These are phyloP conservation scores for Aphaenogaster rudis DNA, from an alignment of 1,140 invertebrate genomes.

Conservation along the genomic window DNA sequence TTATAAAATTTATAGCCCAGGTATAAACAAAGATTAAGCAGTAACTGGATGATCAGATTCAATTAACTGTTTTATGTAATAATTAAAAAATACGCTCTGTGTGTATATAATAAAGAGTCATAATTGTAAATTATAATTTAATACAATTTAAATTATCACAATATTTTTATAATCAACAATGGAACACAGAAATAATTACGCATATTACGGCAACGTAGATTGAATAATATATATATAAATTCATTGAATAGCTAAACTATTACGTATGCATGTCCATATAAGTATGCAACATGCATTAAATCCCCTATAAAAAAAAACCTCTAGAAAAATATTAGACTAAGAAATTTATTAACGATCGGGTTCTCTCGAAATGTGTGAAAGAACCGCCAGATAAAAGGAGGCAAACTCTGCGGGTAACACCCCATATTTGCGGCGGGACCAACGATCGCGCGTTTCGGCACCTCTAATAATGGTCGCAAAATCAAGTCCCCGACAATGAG, in stretches of 20 bases:
- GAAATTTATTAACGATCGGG: slow-evolving; percentile 52
- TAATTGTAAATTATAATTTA: neutral
- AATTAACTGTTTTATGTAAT: neutral
- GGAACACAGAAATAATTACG: neutral
- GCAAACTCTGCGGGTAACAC: slow-evolving; percentile 27
- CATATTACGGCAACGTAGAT: neutral
- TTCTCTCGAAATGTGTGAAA: slow-evolving; percentile 20
- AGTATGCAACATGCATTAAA: slow-evolving; percentile 1
- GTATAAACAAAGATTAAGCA: neutral
- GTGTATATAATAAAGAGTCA: neutral
- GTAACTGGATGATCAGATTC: neutral
- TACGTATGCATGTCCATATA: neutral
- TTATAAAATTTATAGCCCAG: neutral
- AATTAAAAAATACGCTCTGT: neutral
- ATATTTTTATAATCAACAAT: neutral
- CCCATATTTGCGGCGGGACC: slow-evolving; percentile 66
- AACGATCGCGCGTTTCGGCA: slow-evolving; percentile 65
- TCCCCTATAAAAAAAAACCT: neutral
- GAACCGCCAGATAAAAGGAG: slow-evolving; percentile 34
- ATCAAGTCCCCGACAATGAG: slow-evolving; percentile 79
- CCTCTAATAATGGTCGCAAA: slow-evolving; percentile 80
- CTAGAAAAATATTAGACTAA: slow-evolving; percentile 19
- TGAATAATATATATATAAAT: neutral
- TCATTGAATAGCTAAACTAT: neutral
- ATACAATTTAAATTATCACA: neutral